Percentiles rank a stretch among this genome's conserved stretches.
Conservation (phyloP, 2,888 invertebrate species). For the Parthenolecanium corni region DNA sequence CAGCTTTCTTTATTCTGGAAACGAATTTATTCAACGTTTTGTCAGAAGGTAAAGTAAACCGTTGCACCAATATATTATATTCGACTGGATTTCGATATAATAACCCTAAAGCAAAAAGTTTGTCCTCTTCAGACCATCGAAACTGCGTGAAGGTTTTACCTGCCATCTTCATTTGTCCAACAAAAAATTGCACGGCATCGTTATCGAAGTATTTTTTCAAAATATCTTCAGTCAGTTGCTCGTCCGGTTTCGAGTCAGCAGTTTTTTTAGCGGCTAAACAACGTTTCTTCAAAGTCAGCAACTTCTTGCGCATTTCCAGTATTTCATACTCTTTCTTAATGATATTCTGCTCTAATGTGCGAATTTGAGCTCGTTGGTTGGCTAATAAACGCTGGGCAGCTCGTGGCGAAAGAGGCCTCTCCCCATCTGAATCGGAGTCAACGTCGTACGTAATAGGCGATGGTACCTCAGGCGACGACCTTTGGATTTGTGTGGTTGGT, state of each 20-base stretch:
- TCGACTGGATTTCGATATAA: conserved; percentile 20
- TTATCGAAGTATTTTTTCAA: conserved; percentile 13
- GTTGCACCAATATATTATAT: conserved; percentile 13
- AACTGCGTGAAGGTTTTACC: conserved; percentile 21
- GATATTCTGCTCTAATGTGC: background rate
- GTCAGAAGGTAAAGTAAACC: conserved; percentile 15
- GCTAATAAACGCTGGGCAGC: too few species aligned
- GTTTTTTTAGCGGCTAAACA: background rate
- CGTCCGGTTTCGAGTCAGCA: conserved; percentile 2
- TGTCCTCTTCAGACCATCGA: conserved; percentile 25
- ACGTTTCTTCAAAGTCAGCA: conserved; percentile 10
- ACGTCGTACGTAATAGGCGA: conserved; percentile 1
- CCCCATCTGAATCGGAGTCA: background rate
- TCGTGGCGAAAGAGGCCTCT: background rate
- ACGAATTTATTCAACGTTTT: conserved; percentile 24
- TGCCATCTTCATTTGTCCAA: conserved; percentile 20
- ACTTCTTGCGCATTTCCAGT: background rate
- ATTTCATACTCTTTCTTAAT: conserved; percentile 15
- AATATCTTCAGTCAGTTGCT: conserved; percentile 13
- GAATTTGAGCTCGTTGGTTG: background rate
- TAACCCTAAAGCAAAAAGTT: conserved; percentile 18
- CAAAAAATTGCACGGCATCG: conserved; percentile 20
- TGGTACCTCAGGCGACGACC: background rate
- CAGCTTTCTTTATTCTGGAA: conserved; percentile 14
- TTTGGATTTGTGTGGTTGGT: too few species aligned